phyloP scores from a whole-genome alignment of 2,113 vertebrate genomes.

The Sakesphorus luctuosus region DNA sequence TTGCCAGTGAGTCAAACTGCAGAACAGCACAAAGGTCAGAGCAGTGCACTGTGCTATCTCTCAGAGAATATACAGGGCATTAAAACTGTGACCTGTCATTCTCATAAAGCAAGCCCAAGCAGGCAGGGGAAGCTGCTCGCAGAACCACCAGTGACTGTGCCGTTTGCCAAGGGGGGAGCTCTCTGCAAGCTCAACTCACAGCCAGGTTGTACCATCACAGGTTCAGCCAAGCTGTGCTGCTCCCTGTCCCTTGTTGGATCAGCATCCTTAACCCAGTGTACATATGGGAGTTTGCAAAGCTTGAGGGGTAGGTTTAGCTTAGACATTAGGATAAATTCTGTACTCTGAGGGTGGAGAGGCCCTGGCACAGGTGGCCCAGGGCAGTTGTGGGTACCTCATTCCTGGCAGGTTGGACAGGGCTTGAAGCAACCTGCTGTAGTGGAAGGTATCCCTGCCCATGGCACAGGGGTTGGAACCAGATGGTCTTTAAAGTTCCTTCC shows the following conservation, averaged over 20 bases:
- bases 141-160: not conserved
- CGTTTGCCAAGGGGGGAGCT: not conserved
- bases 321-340: not conserved
- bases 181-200: not conserved
- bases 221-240: not conserved
- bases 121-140: not conserved
- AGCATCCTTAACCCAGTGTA: not conserved
- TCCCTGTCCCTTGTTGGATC: not conserved
- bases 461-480: not conserved
- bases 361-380: not conserved
- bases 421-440: not conserved
- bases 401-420: not conserved
- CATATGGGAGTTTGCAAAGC: not conserved
- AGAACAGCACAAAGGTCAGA: not conserved
- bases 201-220: too few species aligned
- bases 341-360: too few species aligned
- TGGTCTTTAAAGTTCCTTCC: not conserved
- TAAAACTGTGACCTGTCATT: not conserved
- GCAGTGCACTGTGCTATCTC: not conserved
- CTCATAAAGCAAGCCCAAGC: not conserved
- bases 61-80: not conserved
- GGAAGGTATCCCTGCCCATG: not conserved
- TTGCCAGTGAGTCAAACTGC: not conserved
- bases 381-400: not conserved
- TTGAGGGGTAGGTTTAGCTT: not conserved